Evolutionary conservation across 1,140 invertebrate species (phyloP).

Genomic region (Gyrodactylus salaris): DNA sequence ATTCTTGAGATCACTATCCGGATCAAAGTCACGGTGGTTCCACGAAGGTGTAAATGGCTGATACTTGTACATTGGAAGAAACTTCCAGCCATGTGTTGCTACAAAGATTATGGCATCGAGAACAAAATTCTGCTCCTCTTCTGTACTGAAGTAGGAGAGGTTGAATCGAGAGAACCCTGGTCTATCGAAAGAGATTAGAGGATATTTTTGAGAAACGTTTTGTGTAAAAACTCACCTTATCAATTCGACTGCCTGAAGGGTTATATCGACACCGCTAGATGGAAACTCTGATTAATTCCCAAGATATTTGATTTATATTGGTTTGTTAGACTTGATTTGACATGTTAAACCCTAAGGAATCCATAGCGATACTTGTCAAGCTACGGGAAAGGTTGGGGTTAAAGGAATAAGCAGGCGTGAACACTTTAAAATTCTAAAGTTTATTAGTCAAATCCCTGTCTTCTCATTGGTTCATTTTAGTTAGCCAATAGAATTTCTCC

Average conservation of each 20-base stretch:
- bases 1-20: slow-evolving; percentile 44
- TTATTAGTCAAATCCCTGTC: too few species aligned
- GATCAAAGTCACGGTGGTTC: slow-evolving; percentile 41
- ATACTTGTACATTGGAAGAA: slow-evolving; percentile 47
- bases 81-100: slow-evolving; percentile 50
- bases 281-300: too few species aligned
- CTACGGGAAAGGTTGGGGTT: too few species aligned
- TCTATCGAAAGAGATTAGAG: slow-evolving; percentile 10
- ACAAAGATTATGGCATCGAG: slow-evolving; percentile 50
- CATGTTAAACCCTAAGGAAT: too few species aligned
- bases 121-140: slow-evolving; percentile 38
- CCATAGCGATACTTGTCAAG: too few species aligned
- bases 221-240: not conserved
- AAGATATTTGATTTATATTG: too few species aligned
- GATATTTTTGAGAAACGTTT: not conserved
- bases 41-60: slow-evolving; percentile 57
- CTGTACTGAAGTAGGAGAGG: slow-evolving; percentile 46
- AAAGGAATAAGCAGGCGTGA: too few species aligned
- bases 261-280: not conserved
- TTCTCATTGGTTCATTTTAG: too few species aligned
- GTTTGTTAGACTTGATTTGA: too few species aligned
- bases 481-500: too few species aligned
- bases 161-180: slow-evolving; percentile 53
- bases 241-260: not conserved
- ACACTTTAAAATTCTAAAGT: too few species aligned